Evolutionary conservation across 1,140 invertebrate genomes (phyloP), one percentile per base, ranked within the genome.

Genomic region (Neodiprion fabricii): DNA sequence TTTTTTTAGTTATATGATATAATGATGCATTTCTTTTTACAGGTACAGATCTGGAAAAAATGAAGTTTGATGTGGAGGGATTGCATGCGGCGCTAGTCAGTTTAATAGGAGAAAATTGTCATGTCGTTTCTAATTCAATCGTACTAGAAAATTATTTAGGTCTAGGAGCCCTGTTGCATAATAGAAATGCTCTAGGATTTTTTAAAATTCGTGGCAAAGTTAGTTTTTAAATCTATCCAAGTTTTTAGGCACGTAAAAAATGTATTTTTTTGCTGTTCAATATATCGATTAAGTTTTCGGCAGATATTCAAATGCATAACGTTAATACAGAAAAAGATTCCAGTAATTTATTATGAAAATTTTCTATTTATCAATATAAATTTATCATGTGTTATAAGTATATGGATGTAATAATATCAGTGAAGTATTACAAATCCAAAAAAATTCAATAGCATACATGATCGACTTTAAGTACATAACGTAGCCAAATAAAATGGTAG

Each of bases 171-270:
- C 83, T 96, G 14, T 89, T 97, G n/a, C 95, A 95, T 83, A 97
- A 97, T 86, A 93, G 94, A 79, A 94, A 94, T 78, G 91, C 92
- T 70, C 88, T 96, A 80, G 96, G 96, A 12, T 97, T 95, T 86
- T 96, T 95, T 85, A 95, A 95, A 88, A 93, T 96, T 66, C 90
- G 95, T 76, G 95, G 95, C 70, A 95, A 95, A 87, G 91, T 96
- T 80, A 96, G 95, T 83, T 97, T 96, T 85, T 96, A 91, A 92
- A 5, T 5, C 2, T 40, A 40, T 40, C 28, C 1, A 40, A 40
- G 28, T 14, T 65, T 14, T 65, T 65, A 14, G 12, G 61, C 61
- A 65, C 7, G 1, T 65, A 65, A 40, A 40, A 40, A 40, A 40
- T 40, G 5, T 40, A 40, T 40, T 40, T 40, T 40, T 40, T 40